Percentiles rank a stretch among this genome's conserved stretches.
Conservation (phyloP, 2,797 vertebrate genomes). For the Xenentodon cancila region DNA sequence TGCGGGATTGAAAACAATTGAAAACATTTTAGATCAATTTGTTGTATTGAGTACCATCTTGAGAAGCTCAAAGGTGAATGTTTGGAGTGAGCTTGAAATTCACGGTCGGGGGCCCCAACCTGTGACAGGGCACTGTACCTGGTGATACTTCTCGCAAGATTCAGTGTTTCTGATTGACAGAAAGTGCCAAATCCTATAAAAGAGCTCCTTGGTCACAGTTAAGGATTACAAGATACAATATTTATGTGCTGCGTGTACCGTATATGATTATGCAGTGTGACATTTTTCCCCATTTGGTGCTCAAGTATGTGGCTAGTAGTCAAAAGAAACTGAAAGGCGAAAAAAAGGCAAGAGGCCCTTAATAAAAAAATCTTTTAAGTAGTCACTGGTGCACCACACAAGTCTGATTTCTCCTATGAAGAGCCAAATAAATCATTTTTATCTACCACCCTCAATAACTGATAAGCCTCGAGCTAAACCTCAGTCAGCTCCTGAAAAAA, state of each 20-base stretch:
- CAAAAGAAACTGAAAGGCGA: neutral
- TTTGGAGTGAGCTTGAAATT: neutral
- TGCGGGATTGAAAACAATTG: too few relatives aligned
- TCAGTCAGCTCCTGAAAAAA: slow-evolving; percentile 47
- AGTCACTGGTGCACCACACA: slow-evolving; percentile 40
- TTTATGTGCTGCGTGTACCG: neutral
- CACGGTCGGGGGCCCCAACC: too few relatives aligned
- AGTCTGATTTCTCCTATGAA: slow-evolving; percentile 49
- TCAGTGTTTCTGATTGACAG: too few relatives aligned
- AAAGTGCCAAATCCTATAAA: too few relatives aligned
- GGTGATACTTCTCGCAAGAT: too few relatives aligned
- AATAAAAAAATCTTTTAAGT: slow-evolving; percentile 54
- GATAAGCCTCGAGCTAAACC: slow-evolving; percentile 54
- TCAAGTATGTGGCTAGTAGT: neutral
- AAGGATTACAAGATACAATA: slow-evolving; percentile 3
- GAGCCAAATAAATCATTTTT: slow-evolving; percentile 59
- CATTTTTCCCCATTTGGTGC: too few relatives aligned
- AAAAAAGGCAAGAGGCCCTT: slow-evolving; percentile 73
- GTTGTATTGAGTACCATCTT: neutral
- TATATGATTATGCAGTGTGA: neutral
- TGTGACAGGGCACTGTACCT: too few relatives aligned
- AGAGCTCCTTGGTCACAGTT: neutral
- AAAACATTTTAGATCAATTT: neutral
- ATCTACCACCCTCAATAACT: slow-evolving; percentile 56
- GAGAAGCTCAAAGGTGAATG: neutral